phyloP scores from a whole-genome alignment of 92 coral and sea anemone genomes.

The Meandrina meandrites region DNA sequence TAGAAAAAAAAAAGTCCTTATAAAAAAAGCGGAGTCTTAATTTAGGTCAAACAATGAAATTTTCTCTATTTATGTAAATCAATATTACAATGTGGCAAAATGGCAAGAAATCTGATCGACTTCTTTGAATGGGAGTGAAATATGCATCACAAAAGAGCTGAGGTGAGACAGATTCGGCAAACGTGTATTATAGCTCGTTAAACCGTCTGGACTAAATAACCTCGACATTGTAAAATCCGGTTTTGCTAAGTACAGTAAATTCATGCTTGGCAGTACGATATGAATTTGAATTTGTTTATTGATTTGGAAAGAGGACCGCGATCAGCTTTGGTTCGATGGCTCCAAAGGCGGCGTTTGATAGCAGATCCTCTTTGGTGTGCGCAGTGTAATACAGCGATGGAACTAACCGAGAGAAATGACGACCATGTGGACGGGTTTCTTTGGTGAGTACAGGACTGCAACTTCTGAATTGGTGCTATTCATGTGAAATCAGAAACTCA shows the following conservation, averaged over 20 bases:
- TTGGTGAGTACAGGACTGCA: slow-evolving; percentile 17
- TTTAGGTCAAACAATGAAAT: too few species aligned
- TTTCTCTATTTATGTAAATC: slow-evolving; percentile 3
- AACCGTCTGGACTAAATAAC: not conserved
- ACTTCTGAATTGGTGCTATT: not conserved
- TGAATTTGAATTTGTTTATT: slow-evolving; percentile 1
- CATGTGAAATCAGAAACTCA: too few species aligned
- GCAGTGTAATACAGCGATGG: slow-evolving; percentile 4
- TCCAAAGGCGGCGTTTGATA: slow-evolving; percentile 11
- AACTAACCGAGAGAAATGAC: slow-evolving; percentile 11
- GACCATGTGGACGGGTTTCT: slow-evolving; percentile 3
- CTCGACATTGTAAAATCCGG: not conserved
- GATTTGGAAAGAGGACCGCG: slow-evolving; percentile 13
- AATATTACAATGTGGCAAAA: too few species aligned
- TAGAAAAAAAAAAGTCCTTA: too few species aligned
- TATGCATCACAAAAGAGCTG: slow-evolving; percentile 9
- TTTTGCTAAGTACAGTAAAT: not conserved
- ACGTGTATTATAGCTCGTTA: not conserved
- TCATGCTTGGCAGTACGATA: not conserved
- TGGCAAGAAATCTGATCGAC: not conserved
- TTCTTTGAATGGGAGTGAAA: slow-evolving; percentile 9
- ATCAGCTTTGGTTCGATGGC: slow-evolving; percentile 7
- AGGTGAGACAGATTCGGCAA: not conserved
- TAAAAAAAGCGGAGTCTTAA: too few species aligned
- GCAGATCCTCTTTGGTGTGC: slow-evolving; percentile 15